Conservation (phyloP, 2,888 invertebrate species). For the Quadroppia sp. region DNA sequence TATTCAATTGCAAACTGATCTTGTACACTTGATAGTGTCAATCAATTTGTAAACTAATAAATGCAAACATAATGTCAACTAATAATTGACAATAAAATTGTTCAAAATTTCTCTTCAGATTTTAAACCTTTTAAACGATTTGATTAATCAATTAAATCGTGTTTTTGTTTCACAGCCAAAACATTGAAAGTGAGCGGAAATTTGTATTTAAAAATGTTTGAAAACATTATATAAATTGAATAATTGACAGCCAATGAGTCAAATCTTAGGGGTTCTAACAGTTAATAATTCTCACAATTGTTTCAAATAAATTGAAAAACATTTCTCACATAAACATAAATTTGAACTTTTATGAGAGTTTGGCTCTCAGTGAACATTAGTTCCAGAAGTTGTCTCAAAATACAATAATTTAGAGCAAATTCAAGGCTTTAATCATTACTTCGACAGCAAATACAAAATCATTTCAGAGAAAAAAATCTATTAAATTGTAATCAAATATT, state of each 20-base stretch:
- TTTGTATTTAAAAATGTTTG: neutral
- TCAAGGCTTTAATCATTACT: neutral
- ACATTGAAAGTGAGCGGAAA: neutral
- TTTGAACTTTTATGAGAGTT: neutral
- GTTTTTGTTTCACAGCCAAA: too few relatives aligned
- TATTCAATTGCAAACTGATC: too few relatives aligned
- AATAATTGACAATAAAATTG: too few relatives aligned
- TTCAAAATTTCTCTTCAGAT: too few relatives aligned
- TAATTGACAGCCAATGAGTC: constrained; percentile 19
- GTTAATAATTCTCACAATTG: neutral
- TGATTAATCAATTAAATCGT: too few relatives aligned
- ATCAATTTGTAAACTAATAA: too few relatives aligned
- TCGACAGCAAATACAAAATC: neutral
- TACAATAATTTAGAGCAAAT: constrained; percentile 16
- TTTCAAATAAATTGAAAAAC: neutral
- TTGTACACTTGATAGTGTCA: too few relatives aligned
- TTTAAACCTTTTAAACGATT: too few relatives aligned
- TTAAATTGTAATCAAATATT: constrained; percentile 8
- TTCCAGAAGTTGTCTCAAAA: neutral
- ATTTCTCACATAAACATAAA: constrained; percentile 21
- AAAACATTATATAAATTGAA: neutral
- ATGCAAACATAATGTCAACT: too few relatives aligned
- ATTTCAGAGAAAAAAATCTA: constrained; percentile 2
- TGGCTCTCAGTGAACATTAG: constrained; percentile 16
- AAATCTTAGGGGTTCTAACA: constrained; percentile 6